These are phyloP conservation scores for Arrhamphus sclerolepis DNA, from an alignment of 2,797 vertebrate genomes.

Conservation along the genomic window DNA sequence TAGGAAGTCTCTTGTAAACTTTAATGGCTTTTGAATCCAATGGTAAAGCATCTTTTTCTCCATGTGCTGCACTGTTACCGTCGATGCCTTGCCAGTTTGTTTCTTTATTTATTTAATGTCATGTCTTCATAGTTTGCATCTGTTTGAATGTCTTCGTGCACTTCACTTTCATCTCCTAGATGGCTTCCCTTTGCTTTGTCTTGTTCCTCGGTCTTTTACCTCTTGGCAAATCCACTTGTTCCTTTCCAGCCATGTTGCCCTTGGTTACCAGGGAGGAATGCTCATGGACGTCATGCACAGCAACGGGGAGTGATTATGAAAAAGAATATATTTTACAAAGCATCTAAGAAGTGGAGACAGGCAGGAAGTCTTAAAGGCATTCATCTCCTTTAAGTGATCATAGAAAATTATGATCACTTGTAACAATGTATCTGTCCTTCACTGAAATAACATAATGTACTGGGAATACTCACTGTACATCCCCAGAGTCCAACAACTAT, in stretches of 20 bases:
- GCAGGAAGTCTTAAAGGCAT: too few species aligned
- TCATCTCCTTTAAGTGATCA: too few species aligned
- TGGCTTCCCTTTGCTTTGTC: conserved; percentile 58
- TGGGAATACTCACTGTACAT: too few species aligned
- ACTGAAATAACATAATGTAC: too few species aligned
- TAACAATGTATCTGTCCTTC: too few species aligned
- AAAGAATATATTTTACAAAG: conserved; percentile 38
- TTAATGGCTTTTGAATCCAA: too few species aligned
- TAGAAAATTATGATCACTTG: too few species aligned
- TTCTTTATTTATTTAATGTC: too few species aligned
- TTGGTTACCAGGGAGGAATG: conserved; percentile 79
- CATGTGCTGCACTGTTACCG: too few species aligned
- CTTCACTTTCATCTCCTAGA: conserved; percentile 39
- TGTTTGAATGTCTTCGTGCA: conserved; percentile 16
- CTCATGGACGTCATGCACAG: conserved; percentile 67
- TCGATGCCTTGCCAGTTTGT: too few species aligned
- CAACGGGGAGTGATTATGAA: conserved; percentile 34
- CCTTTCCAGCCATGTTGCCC: conserved; percentile 80
- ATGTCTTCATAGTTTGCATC: conserved; percentile 12
- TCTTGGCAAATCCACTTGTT: conserved; percentile 72
- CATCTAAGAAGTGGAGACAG: conserved; percentile 15
- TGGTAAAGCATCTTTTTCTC: too few species aligned
- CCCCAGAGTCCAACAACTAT: background rate
- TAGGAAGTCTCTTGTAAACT: too few species aligned
- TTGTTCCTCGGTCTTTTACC: conserved; percentile 67